Evolutionary conservation across 2,797 vertebrate genomes (phyloP).

Genomic region (Mus minutoides): DNA sequence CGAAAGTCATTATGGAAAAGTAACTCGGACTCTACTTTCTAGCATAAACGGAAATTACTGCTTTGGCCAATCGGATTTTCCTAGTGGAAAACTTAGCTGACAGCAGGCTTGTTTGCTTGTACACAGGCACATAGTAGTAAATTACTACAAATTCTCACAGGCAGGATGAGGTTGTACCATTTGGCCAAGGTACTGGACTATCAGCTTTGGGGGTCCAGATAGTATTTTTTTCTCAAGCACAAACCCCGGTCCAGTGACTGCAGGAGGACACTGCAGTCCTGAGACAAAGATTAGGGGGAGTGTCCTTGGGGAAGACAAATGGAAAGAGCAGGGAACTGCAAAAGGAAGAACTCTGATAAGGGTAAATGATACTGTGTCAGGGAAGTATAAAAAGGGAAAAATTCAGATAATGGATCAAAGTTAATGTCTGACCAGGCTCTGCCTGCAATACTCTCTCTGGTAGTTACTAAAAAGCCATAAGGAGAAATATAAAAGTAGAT

Average conservation of each 20-base stretch:
- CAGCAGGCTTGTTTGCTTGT: neutral
- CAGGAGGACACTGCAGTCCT: neutral
- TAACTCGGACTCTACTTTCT: constrained; percentile 4
- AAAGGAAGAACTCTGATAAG: neutral
- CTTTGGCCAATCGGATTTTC: neutral
- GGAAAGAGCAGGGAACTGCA: too few species aligned
- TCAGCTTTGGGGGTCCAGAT: neutral
- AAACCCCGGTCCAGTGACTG: neutral
- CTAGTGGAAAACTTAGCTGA: neutral
- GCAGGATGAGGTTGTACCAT: neutral
- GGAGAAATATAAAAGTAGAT: too few species aligned
- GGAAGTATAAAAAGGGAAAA: neutral
- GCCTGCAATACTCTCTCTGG: neutral
- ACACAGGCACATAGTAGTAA: neutral
- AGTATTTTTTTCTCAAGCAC: neutral
- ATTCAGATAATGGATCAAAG: neutral
- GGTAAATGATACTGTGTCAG: too few species aligned
- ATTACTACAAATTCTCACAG: neutral
- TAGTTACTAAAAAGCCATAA: neutral
- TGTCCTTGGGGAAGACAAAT: neutral
- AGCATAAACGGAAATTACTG: neutral
- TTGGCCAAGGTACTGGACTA: neutral
- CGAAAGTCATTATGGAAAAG: constrained; percentile 9
- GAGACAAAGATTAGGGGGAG: too few species aligned
- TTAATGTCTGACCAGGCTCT: neutral